Conservation (phyloP, 2,888 invertebrate genomes). For the Pantelozetes paolii region DNA sequence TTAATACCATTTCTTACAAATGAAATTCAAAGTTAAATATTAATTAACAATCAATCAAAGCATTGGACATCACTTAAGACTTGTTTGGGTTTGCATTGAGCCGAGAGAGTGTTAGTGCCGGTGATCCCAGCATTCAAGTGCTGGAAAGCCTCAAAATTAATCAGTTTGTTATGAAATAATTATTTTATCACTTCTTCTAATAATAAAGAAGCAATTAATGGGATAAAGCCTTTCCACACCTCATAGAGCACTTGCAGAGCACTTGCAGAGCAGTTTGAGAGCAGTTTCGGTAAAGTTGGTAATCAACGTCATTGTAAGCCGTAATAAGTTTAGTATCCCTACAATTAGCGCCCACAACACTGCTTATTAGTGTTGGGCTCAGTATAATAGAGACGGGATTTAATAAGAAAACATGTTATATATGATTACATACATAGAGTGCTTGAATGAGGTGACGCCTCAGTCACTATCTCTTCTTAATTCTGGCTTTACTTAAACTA, state of each 20-base stretch:
- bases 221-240: slow-evolving; percentile 38
- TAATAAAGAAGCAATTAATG: slow-evolving; percentile 37
- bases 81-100: not conserved
- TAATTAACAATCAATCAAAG: no score
- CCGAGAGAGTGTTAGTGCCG: not conserved
- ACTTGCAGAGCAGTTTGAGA: no score
- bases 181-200: slow-evolving; percentile 36
- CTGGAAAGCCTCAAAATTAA: slow-evolving; percentile 13
- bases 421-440: slow-evolving; percentile 27
- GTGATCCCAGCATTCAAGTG: slow-evolving; percentile 10
- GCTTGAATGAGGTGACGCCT: slow-evolving; percentile 28
- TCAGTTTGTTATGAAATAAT: slow-evolving; percentile 36
- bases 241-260: slow-evolving; percentile 32
- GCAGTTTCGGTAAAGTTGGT: slow-evolving; percentile 25
- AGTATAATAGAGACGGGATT: slow-evolving; percentile 35
- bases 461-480: slow-evolving; percentile 13
- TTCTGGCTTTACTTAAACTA: slow-evolving; percentile 31
- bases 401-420: slow-evolving; percentile 36
- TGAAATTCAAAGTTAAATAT: no score
- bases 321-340: slow-evolving; percentile 34
- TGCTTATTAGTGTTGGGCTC: slow-evolving; percentile 31
- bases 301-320: slow-evolving; percentile 36
- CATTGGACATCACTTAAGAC: no score
- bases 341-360: slow-evolving; percentile 38
- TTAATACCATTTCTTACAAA: no score